Conservation (phyloP, 2,113 vertebrate genomes). For the Athene cunicularia region DNA sequence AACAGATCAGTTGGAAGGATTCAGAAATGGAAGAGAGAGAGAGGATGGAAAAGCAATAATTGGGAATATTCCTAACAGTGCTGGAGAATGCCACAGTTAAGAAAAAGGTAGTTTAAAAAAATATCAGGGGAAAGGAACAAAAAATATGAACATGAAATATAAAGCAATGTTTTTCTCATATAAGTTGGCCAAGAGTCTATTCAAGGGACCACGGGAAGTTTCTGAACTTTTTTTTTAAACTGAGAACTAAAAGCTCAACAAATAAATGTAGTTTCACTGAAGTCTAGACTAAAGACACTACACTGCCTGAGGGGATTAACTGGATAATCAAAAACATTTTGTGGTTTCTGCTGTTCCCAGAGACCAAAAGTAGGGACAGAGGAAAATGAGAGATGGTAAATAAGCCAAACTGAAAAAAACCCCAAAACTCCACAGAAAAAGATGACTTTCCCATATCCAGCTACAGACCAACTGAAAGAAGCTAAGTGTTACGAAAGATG, state of each 20-base stretch:
- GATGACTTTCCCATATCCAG: background rate
- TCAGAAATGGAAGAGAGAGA: background rate
- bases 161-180: background rate
- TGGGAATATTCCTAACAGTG: background rate
- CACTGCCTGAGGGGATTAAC: conserved; percentile 12
- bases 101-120: background rate
- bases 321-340: conserved; percentile 42
- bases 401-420: background rate
- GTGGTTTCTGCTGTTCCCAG: conserved; percentile 48
- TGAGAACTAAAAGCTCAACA: conserved; percentile 22
- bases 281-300: conserved; percentile 37
- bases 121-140: background rate
- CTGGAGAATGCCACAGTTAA: background rate
- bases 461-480: background rate
- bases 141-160: background rate
- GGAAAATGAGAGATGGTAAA: background rate
- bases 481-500: background rate
- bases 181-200: background rate
- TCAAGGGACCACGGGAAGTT: background rate
- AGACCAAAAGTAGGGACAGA: conserved; percentile 5
- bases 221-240: background rate
- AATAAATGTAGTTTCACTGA: conserved; percentile 20
- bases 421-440: background rate
- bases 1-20: background rate
- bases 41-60: background rate